Percentiles rank a stretch among this genome's conserved stretches.
Evolutionary conservation across 2,113 vertebrate genomes (phyloP).

Genomic region (Corythornis cristatus): DNA sequence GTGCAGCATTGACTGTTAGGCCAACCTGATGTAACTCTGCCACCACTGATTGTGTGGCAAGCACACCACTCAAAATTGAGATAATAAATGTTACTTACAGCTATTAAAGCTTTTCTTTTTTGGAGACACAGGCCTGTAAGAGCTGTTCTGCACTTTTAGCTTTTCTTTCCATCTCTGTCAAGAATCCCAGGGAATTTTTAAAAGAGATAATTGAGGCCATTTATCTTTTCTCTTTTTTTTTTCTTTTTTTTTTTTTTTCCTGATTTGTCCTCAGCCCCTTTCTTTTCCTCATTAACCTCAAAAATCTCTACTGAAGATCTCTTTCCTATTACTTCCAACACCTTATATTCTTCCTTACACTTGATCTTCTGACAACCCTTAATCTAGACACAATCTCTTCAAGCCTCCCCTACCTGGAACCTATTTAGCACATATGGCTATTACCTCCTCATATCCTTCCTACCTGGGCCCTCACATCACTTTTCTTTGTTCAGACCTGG

Average conservation of each 20-base stretch:
- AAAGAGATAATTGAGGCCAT: conserved; percentile 46
- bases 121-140: not conserved
- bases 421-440: not conserved
- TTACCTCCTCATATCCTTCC: not conserved
- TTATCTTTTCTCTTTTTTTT: not conserved
- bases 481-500: not conserved
- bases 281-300: conserved; percentile 42
- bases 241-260: not conserved
- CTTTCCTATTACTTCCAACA: not conserved
- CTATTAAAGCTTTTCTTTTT: conserved; percentile 40
- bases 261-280: not conserved
- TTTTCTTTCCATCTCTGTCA: conserved; percentile 48
- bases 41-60: conserved; percentile 26
- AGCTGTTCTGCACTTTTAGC: conserved; percentile 10
- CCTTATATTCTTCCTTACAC: not conserved
- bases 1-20: conserved; percentile 4
- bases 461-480: not conserved
- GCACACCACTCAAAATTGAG: conserved; percentile 14
- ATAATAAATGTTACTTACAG: conserved; percentile 43
- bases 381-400: conserved; percentile 38
- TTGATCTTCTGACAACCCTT: conserved; percentile 15
- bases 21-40: not conserved
- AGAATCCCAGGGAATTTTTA: conserved; percentile 39
- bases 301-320: conserved; percentile 9
- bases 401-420: not conserved